A percentile compares a stretch with the other conserved stretches of the same genome.
Conservation (phyloP, 2,113 vertebrate species). For the Microcebus murinus region DNA sequence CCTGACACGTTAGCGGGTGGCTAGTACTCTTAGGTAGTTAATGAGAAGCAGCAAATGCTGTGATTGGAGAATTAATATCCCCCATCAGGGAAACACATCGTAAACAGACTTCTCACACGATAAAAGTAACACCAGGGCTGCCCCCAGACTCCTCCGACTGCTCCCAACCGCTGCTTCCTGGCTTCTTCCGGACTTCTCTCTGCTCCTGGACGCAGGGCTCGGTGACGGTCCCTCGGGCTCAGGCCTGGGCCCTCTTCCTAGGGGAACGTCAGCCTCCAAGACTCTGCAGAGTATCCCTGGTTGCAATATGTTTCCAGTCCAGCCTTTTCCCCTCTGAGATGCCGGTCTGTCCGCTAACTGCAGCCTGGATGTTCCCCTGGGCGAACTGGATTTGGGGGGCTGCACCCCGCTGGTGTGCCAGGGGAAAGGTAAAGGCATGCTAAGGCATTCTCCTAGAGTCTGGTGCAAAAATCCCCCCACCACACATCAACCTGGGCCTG, state of each 20-base stretch:
- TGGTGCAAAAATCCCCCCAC: neutral
- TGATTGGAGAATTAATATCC: neutral
- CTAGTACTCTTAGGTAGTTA: neutral
- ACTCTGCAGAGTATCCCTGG: neutral
- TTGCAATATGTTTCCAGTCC: neutral
- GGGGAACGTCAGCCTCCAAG: neutral
- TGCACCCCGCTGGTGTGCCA: neutral
- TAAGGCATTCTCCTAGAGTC: neutral
- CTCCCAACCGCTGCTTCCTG: neutral
- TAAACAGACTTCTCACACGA: neutral
- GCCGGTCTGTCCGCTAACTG: neutral
- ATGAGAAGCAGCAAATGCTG: neutral
- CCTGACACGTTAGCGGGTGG: accelerated
- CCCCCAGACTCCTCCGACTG: no score
- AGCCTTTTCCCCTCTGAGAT: neutral
- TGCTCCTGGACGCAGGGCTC: neutral
- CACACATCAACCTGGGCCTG: neutral
- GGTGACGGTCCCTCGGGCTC: neutral
- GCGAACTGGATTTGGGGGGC: neutral
- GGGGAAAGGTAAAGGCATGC: neutral
- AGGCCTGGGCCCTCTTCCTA: neutral
- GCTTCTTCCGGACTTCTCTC: neutral
- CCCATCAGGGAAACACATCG: neutral
- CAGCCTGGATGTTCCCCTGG: neutral
- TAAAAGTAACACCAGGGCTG: neutral